phyloP scores from a whole-genome alignment of 2,888 invertebrate genomes.

The Melangyna quadrimaculata region DNA sequence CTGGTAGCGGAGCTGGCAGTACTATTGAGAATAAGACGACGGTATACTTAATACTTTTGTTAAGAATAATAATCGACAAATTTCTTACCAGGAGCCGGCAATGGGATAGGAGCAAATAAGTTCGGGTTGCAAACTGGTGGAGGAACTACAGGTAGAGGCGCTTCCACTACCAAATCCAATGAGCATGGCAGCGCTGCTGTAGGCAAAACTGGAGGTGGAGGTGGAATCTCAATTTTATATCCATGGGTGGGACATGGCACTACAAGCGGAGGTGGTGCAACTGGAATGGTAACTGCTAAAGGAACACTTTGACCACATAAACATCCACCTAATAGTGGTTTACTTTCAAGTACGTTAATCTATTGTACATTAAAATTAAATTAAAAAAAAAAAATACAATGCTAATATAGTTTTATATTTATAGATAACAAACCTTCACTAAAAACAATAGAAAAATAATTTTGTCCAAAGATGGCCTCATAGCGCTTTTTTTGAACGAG shows the following conservation, averaged over 20 bases:
- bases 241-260: conserved; percentile 68
- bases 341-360: conserved; percentile 68
- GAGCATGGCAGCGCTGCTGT: conserved; percentile 76
- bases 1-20: neutral
- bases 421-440: conserved; percentile 30
- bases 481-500: conserved; percentile 28
- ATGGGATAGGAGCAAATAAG: conserved; percentile 75
- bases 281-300: conserved; percentile 76
- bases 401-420: neutral
- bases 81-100: conserved; percentile 75
- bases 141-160: conserved; percentile 74
- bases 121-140: conserved; percentile 70
- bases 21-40: conserved; percentile 71
- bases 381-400: neutral
- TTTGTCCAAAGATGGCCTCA: conserved; percentile 47
- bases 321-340: conserved; percentile 76
- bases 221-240: conserved; percentile 77
- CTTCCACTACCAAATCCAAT: conserved; percentile 78
- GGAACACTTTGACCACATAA: conserved; percentile 76
- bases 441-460: conserved; percentile 48
- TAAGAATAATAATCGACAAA: neutral
- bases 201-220: conserved; percentile 58
- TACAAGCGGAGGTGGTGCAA: conserved; percentile 55
- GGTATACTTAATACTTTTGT: neutral
- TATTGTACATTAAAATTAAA: conserved; percentile 27